These are phyloP conservation scores for Tiliqua scincoides DNA, from an alignment of 2,113 vertebrate species.

Conservation along the genomic window DNA sequence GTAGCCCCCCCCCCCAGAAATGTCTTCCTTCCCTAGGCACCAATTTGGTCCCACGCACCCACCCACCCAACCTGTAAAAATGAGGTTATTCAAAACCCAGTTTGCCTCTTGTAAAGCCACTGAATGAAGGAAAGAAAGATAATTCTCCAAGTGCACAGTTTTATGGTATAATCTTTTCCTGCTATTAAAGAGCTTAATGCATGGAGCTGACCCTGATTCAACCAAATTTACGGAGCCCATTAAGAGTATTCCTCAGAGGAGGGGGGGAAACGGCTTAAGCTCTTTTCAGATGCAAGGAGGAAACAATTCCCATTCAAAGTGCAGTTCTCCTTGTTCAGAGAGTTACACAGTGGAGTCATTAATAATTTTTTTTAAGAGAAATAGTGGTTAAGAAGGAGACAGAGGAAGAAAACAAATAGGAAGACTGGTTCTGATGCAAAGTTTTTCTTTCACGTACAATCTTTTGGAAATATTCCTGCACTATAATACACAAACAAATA, in stretches of 20 bases:
- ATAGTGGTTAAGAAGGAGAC: background rate
- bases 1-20: background rate
- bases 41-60: background rate
- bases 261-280: fast-evolving
- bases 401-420: background rate
- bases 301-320: background rate
- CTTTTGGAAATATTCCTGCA: background rate
- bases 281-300: background rate
- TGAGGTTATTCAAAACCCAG: slow-evolving; percentile 33
- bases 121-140: background rate
- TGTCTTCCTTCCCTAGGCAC: background rate
- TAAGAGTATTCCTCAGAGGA: background rate
- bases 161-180: background rate
- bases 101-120: slow-evolving; percentile 23
- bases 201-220: background rate
- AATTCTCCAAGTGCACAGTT: slow-evolving; percentile 21
- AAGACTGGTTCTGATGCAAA: background rate
- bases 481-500: background rate
- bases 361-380: background rate
- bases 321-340: background rate
- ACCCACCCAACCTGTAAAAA: slow-evolving; percentile 41
- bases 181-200: background rate
- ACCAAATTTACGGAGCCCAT: background rate
- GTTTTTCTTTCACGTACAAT: background rate
- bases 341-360: background rate